Evolutionary conservation across 1,140 invertebrate species (phyloP), one percentile per base, ranked within the genome.

Genomic region (Bombus impatiens): DNA sequence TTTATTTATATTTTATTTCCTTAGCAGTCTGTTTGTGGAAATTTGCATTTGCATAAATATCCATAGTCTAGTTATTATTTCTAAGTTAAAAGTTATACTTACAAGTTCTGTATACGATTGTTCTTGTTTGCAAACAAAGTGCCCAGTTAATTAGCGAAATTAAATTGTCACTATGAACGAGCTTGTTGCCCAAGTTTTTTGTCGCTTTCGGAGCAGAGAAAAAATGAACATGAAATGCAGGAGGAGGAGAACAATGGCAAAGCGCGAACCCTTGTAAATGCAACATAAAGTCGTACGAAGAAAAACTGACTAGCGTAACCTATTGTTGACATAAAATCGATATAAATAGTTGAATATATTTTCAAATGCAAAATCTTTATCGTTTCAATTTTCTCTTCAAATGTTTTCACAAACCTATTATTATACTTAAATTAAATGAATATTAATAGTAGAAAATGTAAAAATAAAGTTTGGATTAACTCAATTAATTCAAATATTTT

Each of bases 101-200:
- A 9, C 10, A 28, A 25, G 1, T 8, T 62, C 28, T 44, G 2
- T 44, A 28, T 18, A 18, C 18, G 37, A 47, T 79, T 79, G 32
- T 67, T 68, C 28, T 35, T 5, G 28, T 32, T 44, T 40, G 62
- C n/a, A 47, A 81, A 28, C 40, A 40, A 70, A 57, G 15, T 59
- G 70, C 13, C 22, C 71, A 57, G 81, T 71, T 71, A 86, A 86
- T 86, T 86, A 87, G 59, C 37, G 10, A 84, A 84, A 87, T 87
- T 86, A 87, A 70, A 44, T 42, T 82, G 32, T 75, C 71, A 70
- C 47, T 32, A 25, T 3, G 25, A 28, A 25, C 47, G 40, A 59
- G 37, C 13, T 22, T 13, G 25, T 86, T 86, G 71, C 71, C 70
- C 59, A 62, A 40, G 59, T n/a, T 47, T 35, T 42, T 80, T 44